Base-by-base conservation (phyloP, 2,113 vertebrate species). In the Serranochromis macrocephalus region DNA sequence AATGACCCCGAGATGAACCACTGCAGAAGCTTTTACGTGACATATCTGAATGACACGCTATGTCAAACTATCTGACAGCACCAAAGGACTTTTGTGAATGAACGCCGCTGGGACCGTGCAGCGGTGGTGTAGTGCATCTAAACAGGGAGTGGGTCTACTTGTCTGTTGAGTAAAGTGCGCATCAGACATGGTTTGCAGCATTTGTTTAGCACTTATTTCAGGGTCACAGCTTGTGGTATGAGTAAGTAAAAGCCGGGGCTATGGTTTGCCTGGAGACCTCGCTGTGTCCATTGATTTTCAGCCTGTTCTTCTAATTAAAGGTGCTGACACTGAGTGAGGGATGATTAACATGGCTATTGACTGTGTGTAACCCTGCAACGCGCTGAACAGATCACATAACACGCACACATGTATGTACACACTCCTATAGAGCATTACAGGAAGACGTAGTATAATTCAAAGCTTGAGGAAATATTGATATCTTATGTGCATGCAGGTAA, bases 321-420 rank as follows among this genome's bases (percentile, higher is more conserved):
- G 94, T 93, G 93, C 92, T 87, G 93, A 96, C 91, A 91, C 86
- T 88, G 92, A 93, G 91, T 86, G 91, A 91, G 87, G 88, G 87
- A 82, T 93, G 94, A 96, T 95, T 95, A 95, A 96, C 94, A 92
- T 73, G 19, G 84, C 79, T 94, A 95, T 95, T 93, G 93, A 93
- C 93, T 92, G 84, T 7, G 73, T 84, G 88, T 80, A 83, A 82
- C 84, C 89, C 89, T 89, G 55, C 36, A 49, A 82, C 2, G 47
- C 24, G 81, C 45, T 75, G 58, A 4, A 58, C 53, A 66, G 53
- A 63, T 33, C 87, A 73, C 45, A 79, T 19, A 78, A 87, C 81
- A 84, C 9, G 24, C 45, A 16, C 17, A 29, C 45, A 86, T n/a
- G 63, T 38, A 55, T 6, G n/a, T 17, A 75, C 57, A 90, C 33